phyloP scores from a whole-genome alignment of 2,888 invertebrate genomes.

The Monopis laevigella region DNA sequence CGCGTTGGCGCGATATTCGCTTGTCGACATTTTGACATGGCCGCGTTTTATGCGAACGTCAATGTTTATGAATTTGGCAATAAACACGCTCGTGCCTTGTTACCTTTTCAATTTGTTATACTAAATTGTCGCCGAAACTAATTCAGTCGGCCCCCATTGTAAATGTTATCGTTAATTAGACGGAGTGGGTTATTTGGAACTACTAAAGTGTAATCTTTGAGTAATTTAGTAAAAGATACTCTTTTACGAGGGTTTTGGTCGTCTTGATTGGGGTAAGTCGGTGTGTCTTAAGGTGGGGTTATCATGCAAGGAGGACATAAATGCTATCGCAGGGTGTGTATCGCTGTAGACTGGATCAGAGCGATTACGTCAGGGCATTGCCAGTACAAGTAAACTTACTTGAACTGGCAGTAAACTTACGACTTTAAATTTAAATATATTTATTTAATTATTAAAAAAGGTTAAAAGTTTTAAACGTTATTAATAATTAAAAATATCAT shows the following conservation, averaged over 20 bases:
- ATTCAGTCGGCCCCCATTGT: conserved; percentile 21
- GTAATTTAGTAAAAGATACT: conserved; percentile 47
- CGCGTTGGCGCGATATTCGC: conserved; percentile 45
- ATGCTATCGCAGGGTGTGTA: conserved; percentile 37
- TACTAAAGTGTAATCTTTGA: conserved; percentile 41
- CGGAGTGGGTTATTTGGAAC: conserved; percentile 38
- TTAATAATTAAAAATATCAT: no score
- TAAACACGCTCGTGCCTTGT: conserved; percentile 43
- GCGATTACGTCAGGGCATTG: conserved; percentile 27
- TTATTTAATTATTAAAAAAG: no score
- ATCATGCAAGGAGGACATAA: conserved; percentile 52
- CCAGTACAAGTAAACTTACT: no score
- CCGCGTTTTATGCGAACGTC: conserved; percentile 51
- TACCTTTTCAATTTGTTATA: conserved; percentile 42
- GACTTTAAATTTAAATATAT: no score
- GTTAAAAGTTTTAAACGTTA: no score
- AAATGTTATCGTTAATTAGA: conserved; percentile 43
- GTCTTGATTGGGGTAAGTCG: conserved; percentile 39
- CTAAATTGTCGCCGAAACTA: conserved; percentile 30
- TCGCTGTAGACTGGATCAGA: conserved; percentile 31
- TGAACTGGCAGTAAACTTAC: no score
- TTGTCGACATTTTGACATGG: conserved; percentile 38
- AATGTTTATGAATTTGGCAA: conserved; percentile 64
- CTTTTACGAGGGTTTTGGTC: conserved; percentile 36
- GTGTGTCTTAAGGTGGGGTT: conserved; percentile 40